Conservation (phyloP, 2,888 invertebrate species). For the Serripes groenlandicus region DNA sequence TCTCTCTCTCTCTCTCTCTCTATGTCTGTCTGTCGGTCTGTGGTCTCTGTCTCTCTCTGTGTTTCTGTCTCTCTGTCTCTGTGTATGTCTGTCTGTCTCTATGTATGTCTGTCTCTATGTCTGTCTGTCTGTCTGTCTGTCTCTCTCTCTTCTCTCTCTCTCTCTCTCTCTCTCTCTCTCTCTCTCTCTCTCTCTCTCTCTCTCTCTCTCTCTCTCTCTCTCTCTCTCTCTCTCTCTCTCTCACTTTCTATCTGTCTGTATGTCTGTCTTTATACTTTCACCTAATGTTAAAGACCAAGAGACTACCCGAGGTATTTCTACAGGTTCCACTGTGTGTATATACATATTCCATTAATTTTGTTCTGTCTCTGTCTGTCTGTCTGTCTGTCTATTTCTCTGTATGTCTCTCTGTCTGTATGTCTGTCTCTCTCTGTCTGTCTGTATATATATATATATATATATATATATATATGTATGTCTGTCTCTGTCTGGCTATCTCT, state of each 20-base stretch:
- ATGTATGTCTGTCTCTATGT: not conserved
- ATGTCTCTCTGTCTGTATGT: not conserved
- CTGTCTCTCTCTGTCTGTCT: too few relatives aligned
- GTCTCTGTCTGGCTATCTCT: too few relatives aligned
- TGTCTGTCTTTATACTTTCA: not conserved
- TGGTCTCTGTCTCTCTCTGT: not conserved
- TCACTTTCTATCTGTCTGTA: not conserved
- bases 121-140: not conserved
- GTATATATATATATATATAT: too few relatives aligned
- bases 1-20: not conserved
- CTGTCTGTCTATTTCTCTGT: not conserved
- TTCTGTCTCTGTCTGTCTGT: not conserved
- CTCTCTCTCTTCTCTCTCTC: not conserved
- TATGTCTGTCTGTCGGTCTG: not conserved
- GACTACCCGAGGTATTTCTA: not conserved
- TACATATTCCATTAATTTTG: too few relatives aligned
- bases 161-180: not conserved
- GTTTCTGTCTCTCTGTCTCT: not conserved
- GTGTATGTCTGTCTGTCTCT: not conserved
- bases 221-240: conserved; percentile 4
- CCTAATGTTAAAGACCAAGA: not conserved
- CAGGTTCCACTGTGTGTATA: too few relatives aligned
- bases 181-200: conserved; percentile 4
- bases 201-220: conserved; percentile 4
- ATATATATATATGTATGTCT: too few relatives aligned